Evolutionary conservation across 1,140 invertebrate genomes (phyloP), one percentile per base, ranked within the genome.

Genomic region (Leptopilina boulardi): DNA sequence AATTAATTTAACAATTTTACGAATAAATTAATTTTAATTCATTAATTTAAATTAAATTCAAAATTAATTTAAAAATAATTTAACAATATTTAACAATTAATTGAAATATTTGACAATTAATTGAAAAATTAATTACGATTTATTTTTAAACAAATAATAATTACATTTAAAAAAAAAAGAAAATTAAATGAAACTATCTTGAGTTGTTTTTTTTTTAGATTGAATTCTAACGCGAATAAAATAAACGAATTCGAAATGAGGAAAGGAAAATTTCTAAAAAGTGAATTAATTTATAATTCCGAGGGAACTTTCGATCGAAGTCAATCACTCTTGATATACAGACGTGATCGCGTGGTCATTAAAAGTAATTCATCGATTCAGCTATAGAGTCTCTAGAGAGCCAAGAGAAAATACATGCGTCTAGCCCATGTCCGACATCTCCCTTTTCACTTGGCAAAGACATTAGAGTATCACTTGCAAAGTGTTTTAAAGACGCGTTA

Each of bases 371-470:
- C 59, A 23, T 66, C 59, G 23, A 66, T 66, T 66, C 59, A 30
- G 11, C 26, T n/a, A n/a, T n/a, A 30, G 59, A 66, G 59, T 66
- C 59, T 66, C 41, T 51, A 73, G 71, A 73, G 71, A 73, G 71
- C 38, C n/a, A 44, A 13, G 71, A 47, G 71, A 73, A 73, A 73
- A 73, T 73, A 44, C 70, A 41, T 42, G 70, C 70, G 26, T 38
- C 70, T 30, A 30, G 23, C 56, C 56, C 56, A 59, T 30, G 56
- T 21, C 11, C 19, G 56, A 23, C 38, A 23, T 71, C 70, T 71
- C 30, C 70, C 70, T 42, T 71, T 73, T 73, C 71, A 51, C 71
- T 73, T 73, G 71, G 71, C 71, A 73, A n/a, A 42, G 19, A 42
- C 18, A 41, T 71, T 38, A 6, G 34, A 44, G 34, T n/a, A n/a